Conservation (phyloP, 2,113 vertebrate species). For the Chamaetylas fuelleborni region DNA sequence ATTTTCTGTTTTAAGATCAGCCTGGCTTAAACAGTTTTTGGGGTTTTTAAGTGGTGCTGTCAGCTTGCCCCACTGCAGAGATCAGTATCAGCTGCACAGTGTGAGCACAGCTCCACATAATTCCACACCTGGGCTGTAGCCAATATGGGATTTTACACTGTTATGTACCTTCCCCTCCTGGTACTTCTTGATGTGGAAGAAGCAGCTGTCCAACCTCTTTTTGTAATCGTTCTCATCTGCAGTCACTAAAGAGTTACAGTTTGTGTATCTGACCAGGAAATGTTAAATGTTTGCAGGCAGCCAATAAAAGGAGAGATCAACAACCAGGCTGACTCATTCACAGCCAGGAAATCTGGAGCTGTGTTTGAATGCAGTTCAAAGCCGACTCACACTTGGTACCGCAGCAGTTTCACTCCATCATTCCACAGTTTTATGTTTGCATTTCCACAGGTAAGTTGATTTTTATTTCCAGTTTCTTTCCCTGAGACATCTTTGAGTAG, state of each 20-base stretch:
- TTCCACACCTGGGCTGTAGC: not conserved
- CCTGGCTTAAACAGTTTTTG: not conserved
- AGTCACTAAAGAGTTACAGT: slow-evolving; percentile 50
- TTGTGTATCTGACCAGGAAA: not conserved
- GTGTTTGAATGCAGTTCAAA: not conserved
- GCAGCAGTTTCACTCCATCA: not conserved
- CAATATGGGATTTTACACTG: fast-evolving
- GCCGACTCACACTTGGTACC: not conserved
- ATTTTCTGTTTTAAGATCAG: not conserved
- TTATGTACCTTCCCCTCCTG: not conserved
- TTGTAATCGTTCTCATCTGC: not conserved
- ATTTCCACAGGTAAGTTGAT: slow-evolving; percentile 35
- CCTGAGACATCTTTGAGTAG: not conserved
- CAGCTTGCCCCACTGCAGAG: not conserved
- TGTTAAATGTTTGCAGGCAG: not conserved
- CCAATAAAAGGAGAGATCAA: slow-evolving; percentile 15
- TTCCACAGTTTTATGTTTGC: fast-evolving
- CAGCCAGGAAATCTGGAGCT: not conserved
- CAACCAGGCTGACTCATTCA: slow-evolving; percentile 11
- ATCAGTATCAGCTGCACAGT: not conserved
- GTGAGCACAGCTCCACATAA: not conserved
- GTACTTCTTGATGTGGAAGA: not conserved
- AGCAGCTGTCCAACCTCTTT: not conserved
- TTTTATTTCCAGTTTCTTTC: not conserved
- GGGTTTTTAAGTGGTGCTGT: not conserved